These are phyloP conservation scores for Brachionus manjavacas DNA, from an alignment of 1,140 invertebrate genomes.

Conservation along the genomic window DNA sequence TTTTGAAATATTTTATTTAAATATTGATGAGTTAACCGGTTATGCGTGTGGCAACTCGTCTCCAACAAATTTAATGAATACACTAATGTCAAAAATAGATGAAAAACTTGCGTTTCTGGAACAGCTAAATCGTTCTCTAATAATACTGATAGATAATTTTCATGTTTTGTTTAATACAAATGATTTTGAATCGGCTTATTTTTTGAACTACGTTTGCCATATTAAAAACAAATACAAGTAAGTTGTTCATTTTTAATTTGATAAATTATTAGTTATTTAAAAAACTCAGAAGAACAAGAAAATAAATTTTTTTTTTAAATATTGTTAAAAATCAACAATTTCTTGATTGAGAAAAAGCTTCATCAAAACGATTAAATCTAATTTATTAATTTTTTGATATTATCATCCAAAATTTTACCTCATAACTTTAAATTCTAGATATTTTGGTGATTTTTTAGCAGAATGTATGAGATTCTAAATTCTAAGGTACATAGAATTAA, in stretches of 20 bases:
- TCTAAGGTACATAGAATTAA: neutral
- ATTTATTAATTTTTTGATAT: too few species aligned
- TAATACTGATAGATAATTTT: constrained; percentile 21
- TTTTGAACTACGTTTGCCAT: constrained; percentile 1
- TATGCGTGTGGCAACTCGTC: neutral
- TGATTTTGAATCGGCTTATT: neutral
- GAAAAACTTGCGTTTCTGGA: neutral
- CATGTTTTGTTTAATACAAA: neutral
- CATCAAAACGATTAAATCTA: too few species aligned
- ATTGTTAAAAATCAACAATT: too few species aligned
- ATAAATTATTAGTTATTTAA: neutral
- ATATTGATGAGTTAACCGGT: constrained; percentile 29
- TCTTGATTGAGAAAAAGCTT: too few species aligned
- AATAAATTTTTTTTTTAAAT: too few species aligned
- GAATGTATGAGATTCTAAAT: neutral
- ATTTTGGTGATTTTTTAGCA: neutral
- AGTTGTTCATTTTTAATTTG: neutral
- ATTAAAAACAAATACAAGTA: constrained; percentile 12
- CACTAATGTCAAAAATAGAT: neutral
- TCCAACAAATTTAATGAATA: neutral
- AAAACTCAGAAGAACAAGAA: too few species aligned
- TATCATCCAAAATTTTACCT: too few species aligned
- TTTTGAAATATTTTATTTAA: constrained; percentile 33
- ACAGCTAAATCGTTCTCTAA: neutral
- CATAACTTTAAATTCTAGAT: too few species aligned